These are phyloP conservation scores for Orthosia incerta DNA, from an alignment of 2,888 invertebrate species.

Conservation along the genomic window DNA sequence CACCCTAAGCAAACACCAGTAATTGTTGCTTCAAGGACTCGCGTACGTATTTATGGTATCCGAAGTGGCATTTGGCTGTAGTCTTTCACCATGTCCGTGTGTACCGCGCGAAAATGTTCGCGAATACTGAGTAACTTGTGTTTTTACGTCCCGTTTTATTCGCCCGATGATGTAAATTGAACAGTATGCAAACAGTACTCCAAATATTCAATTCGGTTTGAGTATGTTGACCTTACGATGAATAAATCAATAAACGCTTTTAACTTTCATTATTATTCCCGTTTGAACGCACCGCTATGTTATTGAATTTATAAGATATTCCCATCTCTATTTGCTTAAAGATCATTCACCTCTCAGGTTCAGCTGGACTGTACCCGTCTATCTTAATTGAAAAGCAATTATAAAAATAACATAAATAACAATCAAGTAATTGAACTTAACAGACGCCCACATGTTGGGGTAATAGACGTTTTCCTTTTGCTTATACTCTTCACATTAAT, in stretches of 20 bases:
- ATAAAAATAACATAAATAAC: slow-evolving; percentile 84
- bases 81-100: slow-evolving; percentile 60
- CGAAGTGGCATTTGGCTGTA: slow-evolving; percentile 52
- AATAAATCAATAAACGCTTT: slow-evolving; percentile 48
- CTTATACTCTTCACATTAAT: slow-evolving; percentile 30
- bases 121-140: slow-evolving; percentile 21
- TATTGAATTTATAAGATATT: slow-evolving; percentile 24
- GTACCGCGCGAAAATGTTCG: slow-evolving; percentile 33
- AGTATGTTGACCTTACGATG: slow-evolving; percentile 32
- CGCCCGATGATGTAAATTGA: slow-evolving; percentile 45
- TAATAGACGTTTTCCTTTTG: slow-evolving; percentile 58
- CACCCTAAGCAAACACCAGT: slow-evolving; percentile 50
- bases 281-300: slow-evolving; percentile 44
- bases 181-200: slow-evolving; percentile 40
- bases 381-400: slow-evolving; percentile 83
- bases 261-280: slow-evolving; percentile 30
- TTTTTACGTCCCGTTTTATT: slow-evolving; percentile 49
- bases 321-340: slow-evolving; percentile 37
- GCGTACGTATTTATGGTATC: slow-evolving; percentile 60
- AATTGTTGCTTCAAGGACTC: slow-evolving; percentile 64
- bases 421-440: slow-evolving; percentile 80
- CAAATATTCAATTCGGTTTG: slow-evolving; percentile 31
- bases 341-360: slow-evolving; percentile 49
- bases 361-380: slow-evolving; percentile 48
- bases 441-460: slow-evolving; percentile 74